Conservation (phyloP, 1,140 invertebrate genomes). For the Rhagoletis zephyria region DNA sequence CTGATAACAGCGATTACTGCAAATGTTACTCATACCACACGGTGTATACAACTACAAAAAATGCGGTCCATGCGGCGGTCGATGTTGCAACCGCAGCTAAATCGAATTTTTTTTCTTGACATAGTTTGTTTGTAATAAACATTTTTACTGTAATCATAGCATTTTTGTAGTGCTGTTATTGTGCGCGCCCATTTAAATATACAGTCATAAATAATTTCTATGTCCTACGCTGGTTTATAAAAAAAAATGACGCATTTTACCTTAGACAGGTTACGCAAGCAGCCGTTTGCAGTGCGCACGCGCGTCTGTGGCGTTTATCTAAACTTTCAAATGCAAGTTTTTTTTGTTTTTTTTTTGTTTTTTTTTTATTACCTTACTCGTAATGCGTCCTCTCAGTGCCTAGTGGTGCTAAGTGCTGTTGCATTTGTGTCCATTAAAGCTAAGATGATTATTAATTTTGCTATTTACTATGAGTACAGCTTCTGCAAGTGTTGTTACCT, state of each 20-base stretch:
- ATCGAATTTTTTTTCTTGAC: neutral
- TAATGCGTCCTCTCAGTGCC: too few relatives aligned
- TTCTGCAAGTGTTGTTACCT: neutral
- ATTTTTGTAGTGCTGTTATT: neutral
- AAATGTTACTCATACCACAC: slow-evolving; percentile 27
- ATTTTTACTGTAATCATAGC: neutral
- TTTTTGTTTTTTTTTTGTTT: neutral
- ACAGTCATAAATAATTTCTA: slow-evolving; percentile 9
- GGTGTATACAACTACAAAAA: neutral
- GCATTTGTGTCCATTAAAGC: too few relatives aligned
- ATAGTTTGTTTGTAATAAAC: neutral
- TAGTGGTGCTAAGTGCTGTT: too few relatives aligned
- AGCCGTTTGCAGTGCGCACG: neutral
- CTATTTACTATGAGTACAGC: neutral
- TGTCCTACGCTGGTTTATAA: neutral
- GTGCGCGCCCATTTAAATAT: neutral
- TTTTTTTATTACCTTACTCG: neutral
- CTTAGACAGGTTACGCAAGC: slow-evolving; percentile 9
- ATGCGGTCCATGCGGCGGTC: too few relatives aligned
- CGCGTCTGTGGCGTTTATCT: neutral
- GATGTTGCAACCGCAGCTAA: neutral
- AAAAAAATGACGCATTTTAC: neutral
- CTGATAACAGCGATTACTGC: slow-evolving; percentile 40
- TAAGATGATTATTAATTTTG: neutral
- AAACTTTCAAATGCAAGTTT: neutral